These are phyloP conservation scores for Drosophila kokeensis DNA, from an alignment of 2,888 invertebrate genomes.

Conservation along the genomic window DNA sequence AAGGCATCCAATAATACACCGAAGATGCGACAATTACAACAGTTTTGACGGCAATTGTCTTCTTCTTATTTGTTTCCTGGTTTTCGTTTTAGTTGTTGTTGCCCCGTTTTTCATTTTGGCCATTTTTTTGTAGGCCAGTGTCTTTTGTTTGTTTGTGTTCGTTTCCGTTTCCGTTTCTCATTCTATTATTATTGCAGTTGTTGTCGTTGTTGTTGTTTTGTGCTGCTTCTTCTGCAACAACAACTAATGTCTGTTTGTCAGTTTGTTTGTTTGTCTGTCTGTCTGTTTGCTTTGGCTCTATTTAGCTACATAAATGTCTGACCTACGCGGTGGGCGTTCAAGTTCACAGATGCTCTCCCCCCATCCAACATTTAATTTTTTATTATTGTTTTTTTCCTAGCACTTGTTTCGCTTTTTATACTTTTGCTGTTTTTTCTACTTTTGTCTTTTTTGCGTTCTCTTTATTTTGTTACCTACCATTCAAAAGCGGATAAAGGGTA, in stretches of 20 bases:
- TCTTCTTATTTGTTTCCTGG: slow-evolving; percentile 10
- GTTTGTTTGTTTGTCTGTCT: slow-evolving; percentile 16
- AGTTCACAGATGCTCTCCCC: slow-evolving; percentile 59
- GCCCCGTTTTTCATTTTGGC: slow-evolving; percentile 33
- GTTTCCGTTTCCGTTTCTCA: slow-evolving; percentile 45
- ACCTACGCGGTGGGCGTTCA: slow-evolving; percentile 43
- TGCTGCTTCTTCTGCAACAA: background rate
- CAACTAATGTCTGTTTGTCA: background rate
- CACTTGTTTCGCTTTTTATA: slow-evolving; percentile 44
- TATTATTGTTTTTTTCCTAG: background rate
- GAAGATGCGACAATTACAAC: slow-evolving; percentile 38
- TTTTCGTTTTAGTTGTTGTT: background rate
- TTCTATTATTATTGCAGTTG: slow-evolving; percentile 16
- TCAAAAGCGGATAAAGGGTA: background rate
- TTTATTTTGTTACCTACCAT: background rate
- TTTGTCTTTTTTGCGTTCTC: background rate
- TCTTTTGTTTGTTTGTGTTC: slow-evolving; percentile 10
- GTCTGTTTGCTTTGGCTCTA: slow-evolving; percentile 21
- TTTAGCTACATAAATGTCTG: slow-evolving; percentile 49
- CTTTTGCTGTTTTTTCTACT: slow-evolving; percentile 22
- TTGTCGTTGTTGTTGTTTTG: slow-evolving; percentile 13
- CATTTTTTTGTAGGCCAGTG: slow-evolving; percentile 57
- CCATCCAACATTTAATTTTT: background rate
- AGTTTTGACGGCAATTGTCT: slow-evolving; percentile 22
- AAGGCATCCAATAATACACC: slow-evolving; percentile 16